Evolutionary conservation across 2,113 vertebrate species (phyloP).

Genomic region (Rhagologus leucostigma): DNA sequence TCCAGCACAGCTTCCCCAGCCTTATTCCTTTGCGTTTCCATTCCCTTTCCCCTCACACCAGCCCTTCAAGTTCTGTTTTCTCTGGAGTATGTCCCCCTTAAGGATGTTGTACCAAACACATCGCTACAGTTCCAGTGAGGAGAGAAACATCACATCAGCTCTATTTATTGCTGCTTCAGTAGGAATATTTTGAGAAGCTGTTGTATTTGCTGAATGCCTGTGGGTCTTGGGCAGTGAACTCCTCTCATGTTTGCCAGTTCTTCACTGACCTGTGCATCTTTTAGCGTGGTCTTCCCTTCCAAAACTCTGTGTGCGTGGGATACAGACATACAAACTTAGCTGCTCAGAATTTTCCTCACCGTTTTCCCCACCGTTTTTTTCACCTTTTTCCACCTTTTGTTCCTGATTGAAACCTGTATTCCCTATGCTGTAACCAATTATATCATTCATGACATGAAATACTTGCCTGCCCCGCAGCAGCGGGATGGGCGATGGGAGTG

Average conservation of each 20-base stretch:
- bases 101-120: not conserved
- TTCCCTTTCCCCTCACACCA: not conserved
- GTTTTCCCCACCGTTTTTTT: not conserved
- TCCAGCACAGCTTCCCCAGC: no score
- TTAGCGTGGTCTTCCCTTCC: rapidly evolving
- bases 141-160: not conserved
- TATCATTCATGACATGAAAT: not conserved
- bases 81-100: not conserved
- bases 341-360: not conserved
- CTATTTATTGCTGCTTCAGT: not conserved
- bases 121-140: rapidly evolving
- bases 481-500: rapidly evolving
- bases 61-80: not conserved
- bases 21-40: not conserved
- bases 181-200: not conserved
- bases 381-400: not conserved
- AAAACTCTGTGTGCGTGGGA: not conserved
- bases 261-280: not conserved
- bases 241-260: not conserved
- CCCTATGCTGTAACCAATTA: not conserved
- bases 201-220: not conserved
- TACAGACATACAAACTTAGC: not conserved
- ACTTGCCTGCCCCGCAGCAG: not conserved
- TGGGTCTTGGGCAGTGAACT: not conserved
- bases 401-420: not conserved